Evolutionary conservation across 2,113 vertebrate genomes (phyloP).

Genomic region (Heloderma charlesbogerti): DNA sequence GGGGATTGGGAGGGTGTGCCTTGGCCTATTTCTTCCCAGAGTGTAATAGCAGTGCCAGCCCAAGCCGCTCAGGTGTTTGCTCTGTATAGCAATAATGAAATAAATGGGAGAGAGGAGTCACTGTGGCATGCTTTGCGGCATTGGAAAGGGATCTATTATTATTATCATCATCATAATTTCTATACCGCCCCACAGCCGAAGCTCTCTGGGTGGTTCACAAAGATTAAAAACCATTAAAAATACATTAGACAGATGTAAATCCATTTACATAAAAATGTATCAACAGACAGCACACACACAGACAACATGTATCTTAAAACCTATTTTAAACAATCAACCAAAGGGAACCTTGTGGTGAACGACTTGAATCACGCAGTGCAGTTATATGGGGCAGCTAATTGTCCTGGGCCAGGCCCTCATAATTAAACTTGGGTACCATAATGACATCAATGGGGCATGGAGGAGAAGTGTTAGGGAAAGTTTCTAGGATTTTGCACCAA

Average conservation of each 20-base stretch:
- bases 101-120: background rate
- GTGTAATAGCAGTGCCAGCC: background rate
- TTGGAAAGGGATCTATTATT: background rate
- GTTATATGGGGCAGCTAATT: background rate
- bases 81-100: background rate
- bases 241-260: too few relatives aligned
- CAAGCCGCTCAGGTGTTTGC: too few relatives aligned
- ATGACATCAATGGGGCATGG: background rate
- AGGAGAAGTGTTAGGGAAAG: background rate
- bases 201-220: too few relatives aligned
- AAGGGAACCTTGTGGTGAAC: background rate
- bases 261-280: too few relatives aligned
- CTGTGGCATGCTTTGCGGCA: background rate
- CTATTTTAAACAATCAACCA: too few relatives aligned
- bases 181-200: too few relatives aligned
- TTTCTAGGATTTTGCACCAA: background rate
- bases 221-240: too few relatives aligned
- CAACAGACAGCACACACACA: too few relatives aligned
- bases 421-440: background rate
- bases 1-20: background rate
- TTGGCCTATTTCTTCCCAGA: background rate
- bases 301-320: too few relatives aligned
- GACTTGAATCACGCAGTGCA: background rate
- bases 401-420: background rate
- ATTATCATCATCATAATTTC: too few relatives aligned